Conservation (phyloP, 2,888 invertebrate species). For the Parascotia fuliginaria region DNA sequence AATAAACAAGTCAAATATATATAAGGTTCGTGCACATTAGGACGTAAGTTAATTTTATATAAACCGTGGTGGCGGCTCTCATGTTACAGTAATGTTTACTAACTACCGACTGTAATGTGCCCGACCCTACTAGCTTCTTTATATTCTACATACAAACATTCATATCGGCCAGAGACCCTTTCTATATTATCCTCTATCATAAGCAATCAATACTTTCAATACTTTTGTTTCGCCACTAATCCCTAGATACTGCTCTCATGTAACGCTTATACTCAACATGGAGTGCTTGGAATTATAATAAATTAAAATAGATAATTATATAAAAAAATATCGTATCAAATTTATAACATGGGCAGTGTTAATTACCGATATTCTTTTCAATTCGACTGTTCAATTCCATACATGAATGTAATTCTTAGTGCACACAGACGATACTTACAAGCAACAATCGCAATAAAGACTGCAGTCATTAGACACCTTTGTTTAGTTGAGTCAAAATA, state of each 20-base stretch:
- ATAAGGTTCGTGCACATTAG: background rate
- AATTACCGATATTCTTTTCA: conserved; percentile 47
- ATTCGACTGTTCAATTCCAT: conserved; percentile 65
- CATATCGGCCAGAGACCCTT: conserved; percentile 19
- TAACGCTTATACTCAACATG: conserved; percentile 67
- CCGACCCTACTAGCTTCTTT: background rate
- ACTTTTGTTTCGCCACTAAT: conserved; percentile 34
- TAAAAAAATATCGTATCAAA: conserved; percentile 65
- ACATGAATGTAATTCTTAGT: conserved; percentile 57
- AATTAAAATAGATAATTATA: conserved; percentile 53
- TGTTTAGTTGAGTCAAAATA: too few relatives aligned
- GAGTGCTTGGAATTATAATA: conserved; percentile 60
- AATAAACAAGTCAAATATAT: conserved; percentile 28
- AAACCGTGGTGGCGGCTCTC: background rate
- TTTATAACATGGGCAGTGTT: conserved; percentile 63
- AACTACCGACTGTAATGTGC: background rate
- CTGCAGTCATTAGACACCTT: too few relatives aligned
- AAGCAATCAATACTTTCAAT: conserved; percentile 42
- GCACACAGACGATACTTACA: conserved; percentile 32
- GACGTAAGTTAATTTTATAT: too few relatives aligned
- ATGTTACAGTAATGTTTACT: background rate
- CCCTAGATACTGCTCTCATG: conserved; percentile 43
- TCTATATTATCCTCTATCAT: conserved; percentile 36
- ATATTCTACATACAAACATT: conserved; percentile 29
- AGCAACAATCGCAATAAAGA: conserved; percentile 35